Conservation (phyloP, 2,113 vertebrate species). For the Sula dactylatra region DNA sequence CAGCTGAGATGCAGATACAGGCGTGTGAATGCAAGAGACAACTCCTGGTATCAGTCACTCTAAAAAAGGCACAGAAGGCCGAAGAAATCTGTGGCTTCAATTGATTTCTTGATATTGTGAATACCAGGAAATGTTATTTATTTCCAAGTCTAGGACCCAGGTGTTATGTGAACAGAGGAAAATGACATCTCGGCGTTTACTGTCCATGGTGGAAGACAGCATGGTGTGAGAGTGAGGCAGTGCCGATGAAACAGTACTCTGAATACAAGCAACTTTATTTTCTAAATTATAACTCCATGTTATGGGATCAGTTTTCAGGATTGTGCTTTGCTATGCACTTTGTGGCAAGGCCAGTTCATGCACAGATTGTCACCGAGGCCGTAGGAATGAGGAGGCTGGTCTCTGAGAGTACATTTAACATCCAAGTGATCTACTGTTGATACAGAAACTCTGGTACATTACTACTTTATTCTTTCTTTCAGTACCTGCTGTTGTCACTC, state of each 20-base stretch:
- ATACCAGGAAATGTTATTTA: background rate
- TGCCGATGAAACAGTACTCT: background rate
- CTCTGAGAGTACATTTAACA: background rate
- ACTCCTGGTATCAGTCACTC: background rate
- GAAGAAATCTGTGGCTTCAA: background rate
- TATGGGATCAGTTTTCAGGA: slow-evolving; percentile 4
- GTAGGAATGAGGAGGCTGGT: slow-evolving; percentile 37
- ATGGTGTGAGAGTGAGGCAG: background rate
- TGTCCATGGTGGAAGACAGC: background rate
- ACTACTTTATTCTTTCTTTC: background rate
- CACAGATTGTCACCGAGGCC: background rate
- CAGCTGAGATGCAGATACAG: background rate
- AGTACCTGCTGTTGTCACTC: background rate
- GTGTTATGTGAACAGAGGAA: background rate
- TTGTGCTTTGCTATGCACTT: slow-evolving; percentile 32
- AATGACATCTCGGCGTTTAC: background rate
- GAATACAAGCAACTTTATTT: background rate
- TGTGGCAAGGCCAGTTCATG: background rate
- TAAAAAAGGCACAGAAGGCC: background rate
- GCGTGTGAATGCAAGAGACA: background rate
- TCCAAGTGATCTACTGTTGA: background rate
- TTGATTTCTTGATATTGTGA: background rate
- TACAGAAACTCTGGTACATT: background rate
- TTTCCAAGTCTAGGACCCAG: background rate
- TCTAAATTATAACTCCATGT: background rate